These are phyloP conservation scores for Engystomops pustulosus DNA, from an alignment of 2,113 vertebrate genomes.

Conservation along the genomic window DNA sequence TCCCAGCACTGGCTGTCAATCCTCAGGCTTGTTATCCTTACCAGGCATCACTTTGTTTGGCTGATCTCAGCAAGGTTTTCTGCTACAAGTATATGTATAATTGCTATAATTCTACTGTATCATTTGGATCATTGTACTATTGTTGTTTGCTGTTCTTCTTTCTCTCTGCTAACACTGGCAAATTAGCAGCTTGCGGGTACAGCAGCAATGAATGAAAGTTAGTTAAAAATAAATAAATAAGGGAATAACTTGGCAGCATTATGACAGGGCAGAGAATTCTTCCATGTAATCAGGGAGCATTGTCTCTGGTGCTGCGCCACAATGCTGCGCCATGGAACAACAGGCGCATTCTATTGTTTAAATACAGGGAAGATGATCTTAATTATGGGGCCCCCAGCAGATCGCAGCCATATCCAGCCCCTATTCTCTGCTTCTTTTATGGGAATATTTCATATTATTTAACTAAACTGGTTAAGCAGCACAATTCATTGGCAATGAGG, in stretches of 20 bases:
- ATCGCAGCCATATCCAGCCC: slow-evolving; percentile 63
- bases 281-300: slow-evolving; percentile 62
- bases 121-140: slow-evolving; percentile 82
- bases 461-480: slow-evolving; percentile 40
- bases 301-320: slow-evolving; percentile 62
- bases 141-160: slow-evolving; percentile 78
- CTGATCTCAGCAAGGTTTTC: slow-evolving; percentile 82
- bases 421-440: slow-evolving; percentile 65
- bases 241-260: slow-evolving; percentile 71
- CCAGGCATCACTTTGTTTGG: slow-evolving; percentile 78
- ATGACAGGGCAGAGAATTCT: slow-evolving; percentile 65
- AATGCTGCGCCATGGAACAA: slow-evolving; percentile 17
- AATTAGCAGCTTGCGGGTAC: slow-evolving; percentile 77
- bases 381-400: slow-evolving; percentile 66
- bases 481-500: slow-evolving; percentile 5
- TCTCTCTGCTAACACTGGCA: slow-evolving; percentile 76
- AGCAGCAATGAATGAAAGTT: slow-evolving; percentile 79
- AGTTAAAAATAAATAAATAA: slow-evolving; percentile 77
- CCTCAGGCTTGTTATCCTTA: slow-evolving; percentile 70
- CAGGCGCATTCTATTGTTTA: slow-evolving; percentile 68
- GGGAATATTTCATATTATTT: slow-evolving; percentile 43
- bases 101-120: slow-evolving; percentile 82
- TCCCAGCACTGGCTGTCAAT: slow-evolving; percentile 77
- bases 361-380: slow-evolving; percentile 69
- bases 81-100: slow-evolving; percentile 80